Base-by-base conservation (phyloP, 1,140 invertebrate species). In the Geopemphigus sp. region DNA sequence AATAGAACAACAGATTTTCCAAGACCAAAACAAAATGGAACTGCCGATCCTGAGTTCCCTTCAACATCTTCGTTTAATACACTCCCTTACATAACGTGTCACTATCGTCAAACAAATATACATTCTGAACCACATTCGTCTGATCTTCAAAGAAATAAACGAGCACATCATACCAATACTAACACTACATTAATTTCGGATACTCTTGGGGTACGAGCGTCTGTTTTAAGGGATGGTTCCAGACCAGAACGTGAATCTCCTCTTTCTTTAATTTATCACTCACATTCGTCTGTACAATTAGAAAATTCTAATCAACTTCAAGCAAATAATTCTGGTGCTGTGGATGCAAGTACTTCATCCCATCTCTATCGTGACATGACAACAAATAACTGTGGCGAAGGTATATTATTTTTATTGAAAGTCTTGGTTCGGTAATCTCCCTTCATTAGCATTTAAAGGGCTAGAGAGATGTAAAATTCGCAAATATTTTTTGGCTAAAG, bases 171-270 rank as follows among this genome's bases (percentile, higher is more conserved):
- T 81, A 66, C 80, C 39, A 50, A 29, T 29, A 22, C 57, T 14
- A 78, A 78, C 22, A 56, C 80, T 56, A 59, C 66, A 1, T 81
- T 22, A 5, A 53, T 45, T 24, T 63, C 80, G 12, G 81, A 81
- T 66, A 78, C 80, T 32, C 81, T 64, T 80, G 86, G 86, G 81
- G 57, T 63, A 24, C 53, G 89, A 83, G 90, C 90, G 10, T 91
- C 91, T 80, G 88, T 92, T 53, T 86, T 91, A n/a, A 85, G 91
- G 72, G 90, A 90, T 82, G 89, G 89, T 17, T 86, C 82, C 39
- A 84, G 83, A 82, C 83, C 81, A 10, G 82, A 83, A 53, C 63
- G 82, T 15, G 82, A 83, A 68, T 80, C 82, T 22, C 82, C 81
- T 14, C 26, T 83, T 24, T 82, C 82, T 54, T 56, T 76, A 17